Evolutionary conservation across 2,797 vertebrate genomes (phyloP), one percentile per base, ranked within the genome.

Genomic region (Peromyscus eremicus): DNA sequence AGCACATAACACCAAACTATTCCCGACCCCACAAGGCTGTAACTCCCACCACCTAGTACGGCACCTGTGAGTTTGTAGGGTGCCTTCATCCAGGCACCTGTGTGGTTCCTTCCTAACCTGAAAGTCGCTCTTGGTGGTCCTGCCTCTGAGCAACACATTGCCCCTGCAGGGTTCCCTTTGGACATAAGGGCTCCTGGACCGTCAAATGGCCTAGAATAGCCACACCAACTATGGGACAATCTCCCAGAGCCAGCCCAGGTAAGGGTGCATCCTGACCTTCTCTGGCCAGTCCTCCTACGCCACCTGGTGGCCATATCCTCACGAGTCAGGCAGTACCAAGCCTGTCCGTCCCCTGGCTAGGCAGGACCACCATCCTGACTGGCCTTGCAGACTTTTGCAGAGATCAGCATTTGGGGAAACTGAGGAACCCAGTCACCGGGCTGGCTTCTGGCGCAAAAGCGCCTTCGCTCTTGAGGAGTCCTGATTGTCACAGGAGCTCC

Each of bases 271-370:
- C 13, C 34, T 1, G 52, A 43, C 29, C 64, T 71, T 89, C 66
- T 0, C 94, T 52, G 68, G 55, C 71, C 0, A 0, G 92, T 96
- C 94, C 93, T 96, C 93, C 64, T 13, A 11, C 57, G 96, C 97
- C 97, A 96, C 93, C 97, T 98, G 95, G 93, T 86, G 97, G 96
- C 43, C 9, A 0, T 9, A 23, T 10, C 52, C 0, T 37, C 71
- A 55, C 62, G 6, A 29, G 9, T 0, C 29, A 10, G 11, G 46
- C 62, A 13, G 17, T 60, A 17, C n/a, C 73, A 57, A 77, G 16
- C 25, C 9, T 49, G 40, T 88, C 68, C 8, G 23, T 8, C 13
- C 23, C 10, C 3, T 2, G 29, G n/a, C 13, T 3, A 17, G 52
- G 1, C 34, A 21, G n/a, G 73, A 9, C 1, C 0, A 34, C n/a